Evolutionary conservation across 2,113 vertebrate species (phyloP).

Genomic region (Poeciliopsis retropinna): DNA sequence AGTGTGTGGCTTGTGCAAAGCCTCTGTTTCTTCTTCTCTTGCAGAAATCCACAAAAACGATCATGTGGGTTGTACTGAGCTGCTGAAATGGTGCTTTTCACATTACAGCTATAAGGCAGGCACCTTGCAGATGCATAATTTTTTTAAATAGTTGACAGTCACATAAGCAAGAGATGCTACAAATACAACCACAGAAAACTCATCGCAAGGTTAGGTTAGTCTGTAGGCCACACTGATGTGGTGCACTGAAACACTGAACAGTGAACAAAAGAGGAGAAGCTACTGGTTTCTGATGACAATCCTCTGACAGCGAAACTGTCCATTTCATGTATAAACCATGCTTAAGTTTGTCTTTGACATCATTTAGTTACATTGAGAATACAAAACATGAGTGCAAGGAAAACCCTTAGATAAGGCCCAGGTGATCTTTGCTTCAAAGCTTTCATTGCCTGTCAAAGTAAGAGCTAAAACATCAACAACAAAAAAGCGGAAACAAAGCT

Average conservation of each 20-base stretch:
- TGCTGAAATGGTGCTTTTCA: constrained; percentile 33
- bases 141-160: constrained; percentile 11
- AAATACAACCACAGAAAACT: constrained; percentile 35
- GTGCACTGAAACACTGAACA: constrained; percentile 22
- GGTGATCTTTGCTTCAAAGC: constrained; percentile 32
- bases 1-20: constrained; percentile 1
- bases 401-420: constrained; percentile 30
- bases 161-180: constrained; percentile 48
- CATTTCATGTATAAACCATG: constrained; percentile 8
- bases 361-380: constrained; percentile 28
- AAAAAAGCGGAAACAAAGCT: neutral
- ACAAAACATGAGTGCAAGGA: constrained; percentile 35
- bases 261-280: constrained; percentile 34
- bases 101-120: constrained; percentile 43
- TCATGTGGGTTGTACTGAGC: neutral
- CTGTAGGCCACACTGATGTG: constrained; percentile 7
- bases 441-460: neutral
- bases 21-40: neutral
- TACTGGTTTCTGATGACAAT: constrained; percentile 30
- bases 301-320: constrained; percentile 7
- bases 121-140: constrained; percentile 40
- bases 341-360: constrained; percentile 39
- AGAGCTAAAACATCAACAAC: neutral
- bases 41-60: constrained; percentile 23
- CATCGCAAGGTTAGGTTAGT: constrained; percentile 7